Base-by-base conservation (phyloP, 2,888 invertebrate genomes). In the Eulithis testata region DNA sequence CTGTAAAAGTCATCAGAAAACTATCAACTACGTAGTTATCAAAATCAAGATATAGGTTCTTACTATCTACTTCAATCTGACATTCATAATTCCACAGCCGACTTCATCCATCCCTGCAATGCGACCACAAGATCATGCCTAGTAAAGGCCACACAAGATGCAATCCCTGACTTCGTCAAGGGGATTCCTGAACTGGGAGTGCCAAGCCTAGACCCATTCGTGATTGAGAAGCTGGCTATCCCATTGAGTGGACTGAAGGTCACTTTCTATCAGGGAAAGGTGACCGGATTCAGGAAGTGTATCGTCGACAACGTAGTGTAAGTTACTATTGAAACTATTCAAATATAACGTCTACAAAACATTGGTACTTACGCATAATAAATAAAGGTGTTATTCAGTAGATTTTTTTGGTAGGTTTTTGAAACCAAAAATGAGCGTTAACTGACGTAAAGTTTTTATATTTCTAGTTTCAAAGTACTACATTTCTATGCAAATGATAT, bases 181-280 rank as follows among this genome's bases (percentile, higher is more conserved):
- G 93, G 93, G 0, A 77, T 87, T 0, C 88, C 90, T 0, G 58
- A 83, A 5, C 81, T 93, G 0, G 83, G 79, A 11, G 79, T 93
- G 0, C 73, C 82, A 0, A 12, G 75, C 1, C 57, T 93, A 45
- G 93, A 92, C 64, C 93, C 93, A 0, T 93, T 93, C 65, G 76
- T 78, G 11, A 88, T 92, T n/a, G 88, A 91, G 0, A 83, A 88
- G 51, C 72, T 93, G 8, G 68, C 88, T 0, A 84, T 92, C 47
- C 90, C 90, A 0, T 73, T 92, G 3, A 86, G 57, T 44, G 91
- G 91, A 0, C 72, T 93, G 4, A 88, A 87, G 63, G 84, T 90
- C n/a, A 89, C 91, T 0, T 90, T 91, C 68, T 87, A 87, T 53
- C 73, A 89, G 47, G 92, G 91, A 64, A 90, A 85, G 78, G 89